Conservation (phyloP, 2,113 vertebrate species). For the Heloderma charlesbogerti region DNA sequence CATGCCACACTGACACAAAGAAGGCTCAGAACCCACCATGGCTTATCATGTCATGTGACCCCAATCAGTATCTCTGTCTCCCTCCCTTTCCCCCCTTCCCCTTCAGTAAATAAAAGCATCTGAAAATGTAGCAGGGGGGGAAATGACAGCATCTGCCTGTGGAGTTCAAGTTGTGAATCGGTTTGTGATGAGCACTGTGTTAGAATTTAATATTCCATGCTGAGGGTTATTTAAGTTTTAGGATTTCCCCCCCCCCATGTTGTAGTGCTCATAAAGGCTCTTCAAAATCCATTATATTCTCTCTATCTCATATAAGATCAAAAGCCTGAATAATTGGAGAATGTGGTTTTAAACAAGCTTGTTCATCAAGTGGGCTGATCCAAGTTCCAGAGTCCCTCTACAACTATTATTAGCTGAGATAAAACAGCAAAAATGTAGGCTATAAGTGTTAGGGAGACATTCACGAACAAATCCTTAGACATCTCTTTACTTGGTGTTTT, state of each 20-base stretch:
- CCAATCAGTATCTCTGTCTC: not conserved
- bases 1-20: too few species aligned
- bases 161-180: constrained; percentile 15
- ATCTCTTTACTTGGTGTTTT: constrained; percentile 10
- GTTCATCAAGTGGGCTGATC: not conserved
- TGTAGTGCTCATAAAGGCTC: not conserved
- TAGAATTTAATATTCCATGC: not conserved
- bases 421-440: not conserved
- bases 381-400: not conserved
- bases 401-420: constrained; percentile 19
- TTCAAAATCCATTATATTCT: not conserved
- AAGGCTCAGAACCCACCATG: too few species aligned
- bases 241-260: not conserved
- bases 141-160: not conserved
- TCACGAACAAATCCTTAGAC: constrained; percentile 3
- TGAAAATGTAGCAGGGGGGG: not conserved
- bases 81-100: too few species aligned
- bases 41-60: too few species aligned
- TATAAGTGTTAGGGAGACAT: not conserved
- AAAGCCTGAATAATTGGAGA: constrained; percentile 12
- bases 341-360: not conserved
- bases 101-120: not conserved
- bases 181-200: not conserved
- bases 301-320: not conserved
- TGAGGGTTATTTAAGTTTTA: constrained; percentile 7